A percentile compares a stretch with the other conserved stretches of the same genome.
phyloP scores from a whole-genome alignment of 2,797 vertebrate species.

The Lagocephalus sceleratus region DNA sequence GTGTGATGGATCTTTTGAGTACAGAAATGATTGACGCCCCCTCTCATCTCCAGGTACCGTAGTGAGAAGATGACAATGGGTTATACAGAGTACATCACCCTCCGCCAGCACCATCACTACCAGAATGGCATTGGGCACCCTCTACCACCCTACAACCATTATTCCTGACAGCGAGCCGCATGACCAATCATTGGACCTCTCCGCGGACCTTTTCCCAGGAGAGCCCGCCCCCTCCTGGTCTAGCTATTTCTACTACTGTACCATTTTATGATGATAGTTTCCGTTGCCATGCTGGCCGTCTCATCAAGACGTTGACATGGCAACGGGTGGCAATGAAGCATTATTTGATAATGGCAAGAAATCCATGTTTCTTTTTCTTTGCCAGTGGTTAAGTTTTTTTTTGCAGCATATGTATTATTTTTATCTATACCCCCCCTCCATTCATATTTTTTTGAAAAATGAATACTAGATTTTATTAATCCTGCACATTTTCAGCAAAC shows the following conservation, averaged over 20 bases:
- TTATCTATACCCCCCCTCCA: constrained; percentile 58
- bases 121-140: constrained; percentile 99
- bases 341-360: constrained; percentile 80
- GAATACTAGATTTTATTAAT: constrained; percentile 67
- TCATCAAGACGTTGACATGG: constrained; percentile 81
- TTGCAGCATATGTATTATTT: constrained; percentile 81
- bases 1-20: too few species aligned
- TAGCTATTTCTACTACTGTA: constrained; percentile 99
- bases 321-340: constrained; percentile 91
- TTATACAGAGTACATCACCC: constrained; percentile 98
- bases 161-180: constrained; percentile 99
- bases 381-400: constrained; percentile 82
- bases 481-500: constrained; percentile 70
- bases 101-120: constrained; percentile 99
- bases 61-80: constrained; percentile 99
- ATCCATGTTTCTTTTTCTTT: constrained; percentile 70
- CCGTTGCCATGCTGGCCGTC: constrained; percentile 90
- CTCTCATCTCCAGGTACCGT: constrained; percentile 85
- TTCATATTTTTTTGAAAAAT: constrained; percentile 65
- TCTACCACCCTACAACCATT: constrained; percentile 99
- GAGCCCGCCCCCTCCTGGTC: constrained; percentile 98
- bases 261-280: constrained; percentile 99
- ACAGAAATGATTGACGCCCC: background rate
- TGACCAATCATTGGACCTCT: constrained; percentile 99
- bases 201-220: constrained; percentile 98